A percentile compares a stretch with the other conserved stretches of the same genome.
These are phyloP conservation scores for Vanessa tameamea DNA, from an alignment of 1,140 invertebrate species.

Conservation along the genomic window DNA sequence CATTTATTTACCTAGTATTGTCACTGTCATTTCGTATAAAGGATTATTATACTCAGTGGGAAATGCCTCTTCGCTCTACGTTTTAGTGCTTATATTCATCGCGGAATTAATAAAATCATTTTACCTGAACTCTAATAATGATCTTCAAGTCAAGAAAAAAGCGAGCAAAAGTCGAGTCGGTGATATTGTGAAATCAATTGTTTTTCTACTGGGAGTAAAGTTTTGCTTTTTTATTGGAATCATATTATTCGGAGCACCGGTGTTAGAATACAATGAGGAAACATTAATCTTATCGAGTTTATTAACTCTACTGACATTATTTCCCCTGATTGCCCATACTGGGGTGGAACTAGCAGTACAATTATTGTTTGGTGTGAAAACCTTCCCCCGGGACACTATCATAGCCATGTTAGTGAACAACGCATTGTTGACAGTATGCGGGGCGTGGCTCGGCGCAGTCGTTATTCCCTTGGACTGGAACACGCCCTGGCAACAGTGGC, in stretches of 20 bases:
- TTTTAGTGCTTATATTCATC: constrained; percentile 66
- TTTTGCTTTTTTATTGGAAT: constrained; percentile 83
- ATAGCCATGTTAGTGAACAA: constrained; percentile 82
- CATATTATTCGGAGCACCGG: constrained; percentile 88
- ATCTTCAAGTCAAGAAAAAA: constrained; percentile 56
- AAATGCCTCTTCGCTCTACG: constrained; percentile 68
- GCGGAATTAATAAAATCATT: constrained; percentile 71
- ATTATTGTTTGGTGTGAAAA: constrained; percentile 79
- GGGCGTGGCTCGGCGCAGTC: constrained; percentile 93
- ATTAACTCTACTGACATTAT: constrained; percentile 84
- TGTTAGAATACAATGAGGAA: constrained; percentile 84
- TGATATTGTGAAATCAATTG: constrained; percentile 60
- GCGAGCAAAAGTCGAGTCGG: constrained; percentile 54
- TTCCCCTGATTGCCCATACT: constrained; percentile 83
- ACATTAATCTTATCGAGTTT: constrained; percentile 87
- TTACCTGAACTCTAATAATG: constrained; percentile 59
- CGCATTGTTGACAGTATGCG: constrained; percentile 85
- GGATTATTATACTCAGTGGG: constrained; percentile 73
- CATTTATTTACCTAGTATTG: constrained; percentile 73
- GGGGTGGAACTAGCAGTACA: constrained; percentile 82
- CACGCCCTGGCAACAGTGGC: constrained; percentile 92
- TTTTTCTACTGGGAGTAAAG: constrained; percentile 64
- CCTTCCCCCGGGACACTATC: constrained; percentile 76
- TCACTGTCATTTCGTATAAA: constrained; percentile 71
- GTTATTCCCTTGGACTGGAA: constrained; percentile 97